These are phyloP conservation scores for Thalassophryne amazonica DNA, from an alignment of 2,797 vertebrate species.

Conservation along the genomic window DNA sequence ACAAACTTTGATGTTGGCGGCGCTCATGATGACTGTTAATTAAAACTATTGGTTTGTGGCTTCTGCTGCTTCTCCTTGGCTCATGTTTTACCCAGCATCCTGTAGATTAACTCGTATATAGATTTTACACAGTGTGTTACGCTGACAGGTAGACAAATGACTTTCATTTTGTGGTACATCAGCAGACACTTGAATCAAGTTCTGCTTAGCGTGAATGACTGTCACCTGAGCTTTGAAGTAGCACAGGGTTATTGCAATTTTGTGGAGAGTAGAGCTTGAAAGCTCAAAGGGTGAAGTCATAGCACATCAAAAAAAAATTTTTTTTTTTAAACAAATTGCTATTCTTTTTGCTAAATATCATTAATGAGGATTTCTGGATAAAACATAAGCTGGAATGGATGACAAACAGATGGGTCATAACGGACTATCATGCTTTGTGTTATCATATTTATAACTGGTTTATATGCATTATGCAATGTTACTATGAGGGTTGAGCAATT, in stretches of 20 bases:
- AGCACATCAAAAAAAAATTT: background rate
- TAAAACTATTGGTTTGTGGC: slow-evolving; percentile 34
- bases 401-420: slow-evolving; percentile 16
- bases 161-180: slow-evolving; percentile 53
- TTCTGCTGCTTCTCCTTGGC: slow-evolving; percentile 42
- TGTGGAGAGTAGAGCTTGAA: background rate
- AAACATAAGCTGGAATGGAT: slow-evolving; percentile 52
- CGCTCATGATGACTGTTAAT: slow-evolving; percentile 53
- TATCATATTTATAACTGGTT: background rate
- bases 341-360: background rate
- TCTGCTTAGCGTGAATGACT: slow-evolving; percentile 17
- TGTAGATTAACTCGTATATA: slow-evolving; percentile 1
- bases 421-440: slow-evolving; percentile 61
- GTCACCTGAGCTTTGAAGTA: slow-evolving; percentile 22
- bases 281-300: background rate
- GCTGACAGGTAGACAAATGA: slow-evolving; percentile 47
- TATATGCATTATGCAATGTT: background rate
- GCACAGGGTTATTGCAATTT: background rate
- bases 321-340: slow-evolving; percentile 17
- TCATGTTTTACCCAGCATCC: slow-evolving; percentile 64
- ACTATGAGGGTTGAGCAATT: background rate
- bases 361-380: slow-evolving; percentile 50
- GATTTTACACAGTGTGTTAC: background rate
- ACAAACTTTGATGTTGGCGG: slow-evolving; percentile 54
- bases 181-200: slow-evolving; percentile 39